Evolutionary conservation across 37 sponge, comb jelly and placozoan species (phyloP).

Genomic region (Amphimedon queenslandica): DNA sequence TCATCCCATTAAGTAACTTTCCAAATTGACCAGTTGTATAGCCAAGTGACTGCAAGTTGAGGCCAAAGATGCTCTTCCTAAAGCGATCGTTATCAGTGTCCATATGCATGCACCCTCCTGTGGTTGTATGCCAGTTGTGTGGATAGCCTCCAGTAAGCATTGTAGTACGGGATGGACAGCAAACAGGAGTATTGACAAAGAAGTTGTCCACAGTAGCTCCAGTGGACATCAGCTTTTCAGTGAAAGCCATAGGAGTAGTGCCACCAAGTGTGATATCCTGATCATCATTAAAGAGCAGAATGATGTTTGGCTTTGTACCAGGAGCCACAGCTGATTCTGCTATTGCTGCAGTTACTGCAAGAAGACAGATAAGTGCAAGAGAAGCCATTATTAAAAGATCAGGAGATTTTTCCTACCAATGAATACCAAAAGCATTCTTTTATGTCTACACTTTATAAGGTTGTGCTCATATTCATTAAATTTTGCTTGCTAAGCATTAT

Average conservation of each 20-base stretch:
- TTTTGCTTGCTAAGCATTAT: too few relatives aligned
- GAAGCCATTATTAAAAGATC: too few relatives aligned
- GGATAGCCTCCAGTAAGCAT: slow-evolving; percentile 56
- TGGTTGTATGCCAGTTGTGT: slow-evolving; percentile 50
- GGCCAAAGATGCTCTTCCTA: slow-evolving; percentile 27
- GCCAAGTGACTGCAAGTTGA: slow-evolving; percentile 35
- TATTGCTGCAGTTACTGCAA: too few relatives aligned
- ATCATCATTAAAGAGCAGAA: slow-evolving; percentile 62
- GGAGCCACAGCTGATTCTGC: too few relatives aligned
- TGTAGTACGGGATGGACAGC: slow-evolving; percentile 72
- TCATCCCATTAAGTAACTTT: slow-evolving; percentile 56
- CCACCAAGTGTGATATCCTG: slow-evolving; percentile 66
- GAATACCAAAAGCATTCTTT: too few relatives aligned
- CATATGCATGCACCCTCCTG: slow-evolving; percentile 58
- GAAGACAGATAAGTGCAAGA: too few relatives aligned
- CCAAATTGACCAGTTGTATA: slow-evolving; percentile 72
- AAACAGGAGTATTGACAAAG: slow-evolving; percentile 75
- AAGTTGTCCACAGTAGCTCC: slow-evolving; percentile 53
- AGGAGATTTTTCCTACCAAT: too few relatives aligned
- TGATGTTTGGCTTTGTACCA: slow-evolving; percentile 35
- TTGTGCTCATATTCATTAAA: too few relatives aligned
- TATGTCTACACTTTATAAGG: too few relatives aligned
- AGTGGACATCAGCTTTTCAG: background rate
- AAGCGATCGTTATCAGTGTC: slow-evolving; percentile 30
- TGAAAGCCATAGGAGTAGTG: slow-evolving; percentile 12